Percentiles rank a stretch among this genome's conserved stretches.
phyloP scores from a whole-genome alignment of 2,888 invertebrate genomes.

The Plemyria rubiginata region DNA sequence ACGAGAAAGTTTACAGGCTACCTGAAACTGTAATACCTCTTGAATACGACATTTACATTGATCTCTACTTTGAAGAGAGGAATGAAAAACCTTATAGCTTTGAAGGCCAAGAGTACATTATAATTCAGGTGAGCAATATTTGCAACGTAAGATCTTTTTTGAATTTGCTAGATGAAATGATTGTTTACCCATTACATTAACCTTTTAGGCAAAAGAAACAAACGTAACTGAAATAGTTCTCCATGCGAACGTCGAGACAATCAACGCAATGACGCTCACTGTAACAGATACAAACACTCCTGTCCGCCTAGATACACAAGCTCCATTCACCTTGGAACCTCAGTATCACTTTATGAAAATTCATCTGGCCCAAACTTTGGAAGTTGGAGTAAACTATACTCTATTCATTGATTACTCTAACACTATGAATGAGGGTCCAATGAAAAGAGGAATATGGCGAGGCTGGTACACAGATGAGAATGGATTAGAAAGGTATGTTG shows the following conservation, averaged over 20 bases:
- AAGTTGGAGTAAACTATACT: constrained; percentile 61
- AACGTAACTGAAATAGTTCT: constrained; percentile 71
- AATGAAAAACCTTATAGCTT: constrained; percentile 67
- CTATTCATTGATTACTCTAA: constrained; percentile 76
- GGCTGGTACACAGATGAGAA: constrained; percentile 70
- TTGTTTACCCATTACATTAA: not conserved
- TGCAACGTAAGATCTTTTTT: too few relatives aligned
- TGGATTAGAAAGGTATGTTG: constrained; percentile 62
- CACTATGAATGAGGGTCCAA: constrained; percentile 79
- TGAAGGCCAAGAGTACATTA: constrained; percentile 65
- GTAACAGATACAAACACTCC: constrained; percentile 40
- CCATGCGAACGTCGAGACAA: constrained; percentile 76
- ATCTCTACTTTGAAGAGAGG: constrained; percentile 70
- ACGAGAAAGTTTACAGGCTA: constrained; percentile 60
- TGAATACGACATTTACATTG: constrained; percentile 71
- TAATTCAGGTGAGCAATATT: constrained; percentile 61
- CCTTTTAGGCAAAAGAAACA: constrained; percentile 60
- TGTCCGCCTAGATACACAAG: constrained; percentile 39
- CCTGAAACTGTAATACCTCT: constrained; percentile 69
- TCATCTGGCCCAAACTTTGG: constrained; percentile 58
- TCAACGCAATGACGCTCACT: constrained; percentile 52
- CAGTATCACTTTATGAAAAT: constrained; percentile 76
- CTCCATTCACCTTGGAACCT: constrained; percentile 53
- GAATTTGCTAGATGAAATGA: not conserved
- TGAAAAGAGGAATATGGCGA: constrained; percentile 78